Base-by-base conservation (phyloP, 2,888 invertebrate species). In the Drosophila borealis region DNA sequence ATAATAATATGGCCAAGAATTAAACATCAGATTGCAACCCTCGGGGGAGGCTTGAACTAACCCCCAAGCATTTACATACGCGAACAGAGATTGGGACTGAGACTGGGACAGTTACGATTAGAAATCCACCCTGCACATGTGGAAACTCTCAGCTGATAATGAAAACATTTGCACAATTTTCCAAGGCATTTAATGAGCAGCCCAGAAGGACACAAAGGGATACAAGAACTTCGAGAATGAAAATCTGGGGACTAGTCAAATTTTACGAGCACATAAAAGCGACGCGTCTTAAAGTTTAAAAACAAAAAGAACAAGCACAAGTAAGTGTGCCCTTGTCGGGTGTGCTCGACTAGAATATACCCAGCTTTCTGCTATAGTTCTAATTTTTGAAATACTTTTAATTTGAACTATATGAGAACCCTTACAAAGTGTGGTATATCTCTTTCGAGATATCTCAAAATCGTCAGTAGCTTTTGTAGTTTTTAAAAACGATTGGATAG, bases 1-100 rank as follows among this genome's bases (percentile, higher is more conserved):
- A 85, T 85, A 85, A 85, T 88, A 76, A 88, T 70, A 87, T 66
- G 79, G 61, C 75, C 65, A 73, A 66, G 72, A 79, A 80, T 75
- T 71, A 81, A 70, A 81, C 78, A 74, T 69, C 80, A 67, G 64
- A 68, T 71, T 65, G 72, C 80, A 61, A 67, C 63, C 77, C 63
- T 45, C 71, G 6, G 10, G 80, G 70, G 62, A 50, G 39, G 33
- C 8, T 9, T 1, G 9, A 83, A 62, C 70, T 60, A 64, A 70
- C 82, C 68, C 63, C 44, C 17, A 37, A 39, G 39, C 50, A 63
- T 56, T 42, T 48, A 74, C 57, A 61, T 73, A 46, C 49, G 60
- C 19, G 17, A 21, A 3, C 14, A 37, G 44, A 33, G 29, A 29
- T 3, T 29, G 25, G 8, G 25, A 25, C 25, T 25, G 25, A 8